phyloP scores from a whole-genome alignment of 2,113 vertebrate genomes.

The Megatriorchis doriae region DNA sequence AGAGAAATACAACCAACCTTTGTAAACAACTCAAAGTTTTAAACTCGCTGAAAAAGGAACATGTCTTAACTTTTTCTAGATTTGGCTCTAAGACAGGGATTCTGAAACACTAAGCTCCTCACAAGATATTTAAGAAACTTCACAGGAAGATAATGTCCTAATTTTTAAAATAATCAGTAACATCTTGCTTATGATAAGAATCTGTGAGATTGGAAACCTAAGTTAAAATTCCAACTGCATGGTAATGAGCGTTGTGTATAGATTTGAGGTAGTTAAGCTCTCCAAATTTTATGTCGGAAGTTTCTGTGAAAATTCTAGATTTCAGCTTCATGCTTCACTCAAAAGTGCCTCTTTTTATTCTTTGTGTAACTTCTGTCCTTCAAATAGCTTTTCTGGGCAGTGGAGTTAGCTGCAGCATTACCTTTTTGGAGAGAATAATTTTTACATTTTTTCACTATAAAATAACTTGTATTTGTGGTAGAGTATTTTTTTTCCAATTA shows the following conservation, averaged over 20 bases:
- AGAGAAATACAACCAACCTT: neutral
- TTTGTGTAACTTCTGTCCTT: neutral
- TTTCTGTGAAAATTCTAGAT: neutral
- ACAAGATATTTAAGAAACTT: neutral
- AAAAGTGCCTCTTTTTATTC: neutral
- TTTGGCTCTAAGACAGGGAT: neutral
- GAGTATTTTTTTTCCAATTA: neutral
- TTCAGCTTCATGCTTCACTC: neutral
- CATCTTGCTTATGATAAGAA: neutral
- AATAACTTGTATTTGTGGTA: neutral
- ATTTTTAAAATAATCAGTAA: neutral
- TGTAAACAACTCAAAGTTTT: neutral
- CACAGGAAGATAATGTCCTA: neutral
- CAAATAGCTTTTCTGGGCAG: neutral
- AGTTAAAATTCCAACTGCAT: neutral
- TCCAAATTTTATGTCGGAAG: neutral
- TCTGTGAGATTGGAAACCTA: neutral
- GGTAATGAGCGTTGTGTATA: neutral
- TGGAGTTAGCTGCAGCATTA: neutral
- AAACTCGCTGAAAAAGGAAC: neutral
- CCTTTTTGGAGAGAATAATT: neutral
- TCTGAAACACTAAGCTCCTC: neutral
- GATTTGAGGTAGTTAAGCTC: neutral
- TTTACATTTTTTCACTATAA: neutral
- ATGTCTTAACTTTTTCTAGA: neutral